Base-by-base conservation (phyloP, 1,140 invertebrate species). In the Chrysoperla carnea region DNA sequence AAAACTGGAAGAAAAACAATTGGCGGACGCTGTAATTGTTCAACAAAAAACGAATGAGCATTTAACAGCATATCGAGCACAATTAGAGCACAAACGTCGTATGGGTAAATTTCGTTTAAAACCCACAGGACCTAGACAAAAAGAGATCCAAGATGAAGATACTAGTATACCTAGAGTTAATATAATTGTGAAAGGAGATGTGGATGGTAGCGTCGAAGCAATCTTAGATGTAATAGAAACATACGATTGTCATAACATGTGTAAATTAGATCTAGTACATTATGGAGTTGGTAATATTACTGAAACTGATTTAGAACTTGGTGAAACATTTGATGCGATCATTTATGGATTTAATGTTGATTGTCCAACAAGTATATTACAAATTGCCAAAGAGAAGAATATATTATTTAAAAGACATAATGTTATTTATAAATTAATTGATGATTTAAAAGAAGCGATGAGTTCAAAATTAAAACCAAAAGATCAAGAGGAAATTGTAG, bases 181-280 rank as follows among this genome's bases (percentile, higher is more conserved):
- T 54, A 43, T 78, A n/a, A 62, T 79, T 13, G 44, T 79, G 11
- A 79, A 78, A 59, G 69, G 64, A 27, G 89, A 94, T 62, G 86
- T 92, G 3, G 77, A 84, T 59, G 86, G 89, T 0, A 93, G 89
- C 8, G 72, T 95, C 7, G 92, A 98, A 64, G 92, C 94, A 1
- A 87, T 99, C 48, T 61, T 95, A 35, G 83, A 96, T 61, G 81
- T 90, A 27, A 57, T 98, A 17, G 82, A 89, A 40, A 90, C 88
- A 0, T 99, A 97, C 55, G 66, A 80, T 40, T 76, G 73, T 37
- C 62, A 78, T 46, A 64, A 80, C 6, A 64, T 71, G 23, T 92
- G 93, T 54, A 66, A 71, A 29, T 61, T 99, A 6, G 81, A 93
- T 52, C 57, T 98, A 6, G 73, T 98, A 13, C 81, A 92, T 59